phyloP scores from a whole-genome alignment of 37 sponge, comb jelly and placozoan genomes.

The Oopsacas minuta region DNA sequence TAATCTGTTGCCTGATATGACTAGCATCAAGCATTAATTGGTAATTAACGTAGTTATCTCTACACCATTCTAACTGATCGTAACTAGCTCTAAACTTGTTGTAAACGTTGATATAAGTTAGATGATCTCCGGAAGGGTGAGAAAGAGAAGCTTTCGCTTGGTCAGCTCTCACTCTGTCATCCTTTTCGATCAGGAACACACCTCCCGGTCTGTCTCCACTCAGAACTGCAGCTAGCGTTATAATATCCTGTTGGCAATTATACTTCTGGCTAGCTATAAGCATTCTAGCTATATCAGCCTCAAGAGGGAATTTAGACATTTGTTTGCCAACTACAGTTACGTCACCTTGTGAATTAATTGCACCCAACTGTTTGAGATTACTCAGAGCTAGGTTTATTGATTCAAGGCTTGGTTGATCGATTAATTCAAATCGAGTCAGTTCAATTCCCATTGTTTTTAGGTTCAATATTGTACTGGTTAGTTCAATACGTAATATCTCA shows the following conservation, averaged over 20 bases:
- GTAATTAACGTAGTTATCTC: not conserved
- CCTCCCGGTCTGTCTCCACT: not conserved
- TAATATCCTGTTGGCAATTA: not conserved
- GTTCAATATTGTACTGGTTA: not conserved
- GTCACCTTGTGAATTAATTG: not conserved
- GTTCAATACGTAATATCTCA: not conserved
- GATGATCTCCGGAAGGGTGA: not conserved
- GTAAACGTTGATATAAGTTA: not conserved
- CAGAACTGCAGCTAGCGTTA: not conserved
- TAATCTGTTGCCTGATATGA: not conserved
- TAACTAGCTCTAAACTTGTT: not conserved
- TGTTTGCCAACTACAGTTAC: not conserved
- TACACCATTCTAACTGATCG: not conserved
- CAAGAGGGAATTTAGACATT: slow-evolving; percentile 2
- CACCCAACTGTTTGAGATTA: not conserved
- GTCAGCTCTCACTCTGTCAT: not conserved
- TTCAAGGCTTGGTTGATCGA: not conserved
- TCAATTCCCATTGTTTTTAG: not conserved
- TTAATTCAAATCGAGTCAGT: not conserved
- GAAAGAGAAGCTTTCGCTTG: not conserved
- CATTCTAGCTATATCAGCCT: slow-evolving; percentile 4
- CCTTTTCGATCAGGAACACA: not conserved
- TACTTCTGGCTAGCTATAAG: not conserved
- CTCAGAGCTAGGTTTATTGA: not conserved
- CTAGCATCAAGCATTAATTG: not conserved